These are phyloP conservation scores for Pyrochroa serraticornis DNA, from an alignment of 2,888 invertebrate genomes.

Conservation along the genomic window DNA sequence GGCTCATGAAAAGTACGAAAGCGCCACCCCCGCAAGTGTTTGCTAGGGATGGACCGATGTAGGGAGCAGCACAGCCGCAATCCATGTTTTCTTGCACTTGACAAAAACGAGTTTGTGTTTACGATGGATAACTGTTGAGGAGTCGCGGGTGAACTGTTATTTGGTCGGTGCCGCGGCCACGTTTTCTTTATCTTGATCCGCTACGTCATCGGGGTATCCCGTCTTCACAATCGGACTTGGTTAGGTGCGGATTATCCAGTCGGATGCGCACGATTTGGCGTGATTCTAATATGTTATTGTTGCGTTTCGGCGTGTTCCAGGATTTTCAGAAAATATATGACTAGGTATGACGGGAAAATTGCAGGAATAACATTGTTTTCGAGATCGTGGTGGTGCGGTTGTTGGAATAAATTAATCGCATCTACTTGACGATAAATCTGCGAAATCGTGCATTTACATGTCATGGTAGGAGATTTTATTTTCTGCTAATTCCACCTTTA, in stretches of 20 bases:
- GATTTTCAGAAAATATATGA: no score
- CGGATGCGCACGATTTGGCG: slow-evolving; percentile 22
- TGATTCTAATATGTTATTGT: slow-evolving; percentile 12
- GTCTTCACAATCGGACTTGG: slow-evolving; percentile 15
- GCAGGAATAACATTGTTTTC: no score
- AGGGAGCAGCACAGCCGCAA: slow-evolving; percentile 63
- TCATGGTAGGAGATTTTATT: no score
- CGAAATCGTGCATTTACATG: no score
- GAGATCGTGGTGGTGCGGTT: no score
- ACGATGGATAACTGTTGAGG: slow-evolving; percentile 12
- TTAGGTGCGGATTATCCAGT: slow-evolving; percentile 19
- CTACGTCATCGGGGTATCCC: slow-evolving; percentile 23
- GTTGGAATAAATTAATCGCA: no score
- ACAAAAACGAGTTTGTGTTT: slow-evolving; percentile 27
- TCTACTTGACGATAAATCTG: no score
- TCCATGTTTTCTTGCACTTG: slow-evolving; percentile 47
- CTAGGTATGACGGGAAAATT: no score
- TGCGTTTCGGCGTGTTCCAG: not conserved
- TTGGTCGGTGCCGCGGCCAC: slow-evolving; percentile 12
- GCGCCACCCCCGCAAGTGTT: slow-evolving; percentile 65
- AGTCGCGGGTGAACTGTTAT: slow-evolving; percentile 23
- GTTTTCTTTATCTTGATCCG: slow-evolving; percentile 15
- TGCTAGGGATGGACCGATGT: slow-evolving; percentile 65
- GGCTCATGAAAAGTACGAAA: slow-evolving; percentile 68
- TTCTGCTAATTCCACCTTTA: no score